Evolutionary conservation across 2,888 invertebrate species (phyloP).

Genomic region (Hyalella azteca): DNA sequence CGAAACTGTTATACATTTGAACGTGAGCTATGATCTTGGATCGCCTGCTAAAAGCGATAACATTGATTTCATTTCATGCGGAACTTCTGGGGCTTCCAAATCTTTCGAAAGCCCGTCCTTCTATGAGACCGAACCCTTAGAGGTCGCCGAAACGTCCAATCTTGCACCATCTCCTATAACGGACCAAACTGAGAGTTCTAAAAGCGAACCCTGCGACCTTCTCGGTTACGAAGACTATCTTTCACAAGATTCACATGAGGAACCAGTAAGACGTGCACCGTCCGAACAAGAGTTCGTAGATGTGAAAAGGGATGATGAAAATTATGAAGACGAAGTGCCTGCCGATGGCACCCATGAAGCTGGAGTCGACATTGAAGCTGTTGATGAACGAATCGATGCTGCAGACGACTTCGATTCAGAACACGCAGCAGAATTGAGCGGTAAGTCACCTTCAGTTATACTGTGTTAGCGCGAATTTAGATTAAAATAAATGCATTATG

Average conservation of each 20-base stretch:
- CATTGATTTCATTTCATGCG: not conserved
- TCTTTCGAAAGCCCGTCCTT: not conserved
- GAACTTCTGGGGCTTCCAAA: not conserved
- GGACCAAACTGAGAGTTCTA: no score
- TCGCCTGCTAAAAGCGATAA: not conserved
- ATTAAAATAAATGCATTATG: no score
- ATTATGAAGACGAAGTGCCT: not conserved
- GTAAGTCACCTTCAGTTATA: not conserved
- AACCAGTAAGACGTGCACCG: constrained; percentile 2
- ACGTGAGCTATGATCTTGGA: not conserved
- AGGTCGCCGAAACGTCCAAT: not conserved
- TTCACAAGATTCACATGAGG: not conserved
- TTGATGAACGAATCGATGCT: not conserved
- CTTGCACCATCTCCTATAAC: no score
- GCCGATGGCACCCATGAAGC: no score
- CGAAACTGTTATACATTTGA: constrained; percentile 2
- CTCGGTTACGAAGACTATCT: not conserved
- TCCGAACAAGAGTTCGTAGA: not conserved
- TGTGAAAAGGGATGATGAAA: constrained; percentile 26
- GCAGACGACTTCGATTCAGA: not conserved
- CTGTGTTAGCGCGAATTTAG: no score
- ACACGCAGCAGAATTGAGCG: constrained; percentile 14
- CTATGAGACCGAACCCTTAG: no score
- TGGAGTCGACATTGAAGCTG: not conserved
- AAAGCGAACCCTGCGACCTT: no score